A percentile compares a stretch with the other conserved stretches of the same genome.
These are phyloP conservation scores for Myotis yumanensis DNA, from an alignment of 2,113 vertebrate species.

Conservation along the genomic window DNA sequence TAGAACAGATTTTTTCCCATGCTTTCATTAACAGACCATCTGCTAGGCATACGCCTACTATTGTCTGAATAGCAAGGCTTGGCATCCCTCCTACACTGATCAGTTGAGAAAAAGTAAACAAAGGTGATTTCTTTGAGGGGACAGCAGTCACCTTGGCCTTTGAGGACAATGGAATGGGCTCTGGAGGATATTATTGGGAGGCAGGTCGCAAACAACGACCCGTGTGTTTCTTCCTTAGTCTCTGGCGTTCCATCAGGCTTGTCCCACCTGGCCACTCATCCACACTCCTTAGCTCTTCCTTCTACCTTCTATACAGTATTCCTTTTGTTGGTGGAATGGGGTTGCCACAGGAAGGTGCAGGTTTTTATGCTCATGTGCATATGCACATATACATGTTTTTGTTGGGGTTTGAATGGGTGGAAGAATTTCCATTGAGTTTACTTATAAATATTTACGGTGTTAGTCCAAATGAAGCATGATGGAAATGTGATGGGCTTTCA, in stretches of 20 bases:
- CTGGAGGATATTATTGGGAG: background rate
- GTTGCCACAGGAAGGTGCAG: background rate
- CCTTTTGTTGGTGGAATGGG: background rate
- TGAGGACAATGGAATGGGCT: background rate
- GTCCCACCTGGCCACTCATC: background rate
- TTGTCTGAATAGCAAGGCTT: background rate
- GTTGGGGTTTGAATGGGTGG: background rate
- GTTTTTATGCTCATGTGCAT: background rate
- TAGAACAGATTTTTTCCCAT: background rate
- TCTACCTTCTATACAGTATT: fast-evolving
- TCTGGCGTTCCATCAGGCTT: no score
- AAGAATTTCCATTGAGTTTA: background rate
- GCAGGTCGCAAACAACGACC: background rate
- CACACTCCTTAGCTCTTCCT: background rate
- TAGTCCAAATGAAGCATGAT: background rate
- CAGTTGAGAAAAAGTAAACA: background rate
- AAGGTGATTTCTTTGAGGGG: background rate
- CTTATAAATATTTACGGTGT: background rate
- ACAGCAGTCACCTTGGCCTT: background rate
- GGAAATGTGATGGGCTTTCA: background rate
- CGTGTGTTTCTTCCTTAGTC: background rate
- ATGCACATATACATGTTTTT: background rate
- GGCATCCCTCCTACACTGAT: background rate
- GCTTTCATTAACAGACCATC: background rate
- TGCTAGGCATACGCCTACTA: background rate